Base-by-base conservation (phyloP, 2,888 invertebrate genomes). In the Molorchus minor region DNA sequence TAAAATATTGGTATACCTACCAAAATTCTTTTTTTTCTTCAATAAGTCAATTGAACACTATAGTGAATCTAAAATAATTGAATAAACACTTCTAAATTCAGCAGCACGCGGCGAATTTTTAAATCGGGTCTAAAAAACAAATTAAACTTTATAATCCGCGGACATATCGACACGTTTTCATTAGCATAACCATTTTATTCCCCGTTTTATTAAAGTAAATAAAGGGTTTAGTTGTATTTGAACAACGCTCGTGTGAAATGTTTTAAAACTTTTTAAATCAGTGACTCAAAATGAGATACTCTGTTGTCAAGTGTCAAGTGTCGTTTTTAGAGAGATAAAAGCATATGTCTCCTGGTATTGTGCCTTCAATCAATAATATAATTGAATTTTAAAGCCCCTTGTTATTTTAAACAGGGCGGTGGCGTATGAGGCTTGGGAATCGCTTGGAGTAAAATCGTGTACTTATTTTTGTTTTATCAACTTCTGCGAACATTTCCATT, bases 111-210 rank as follows among this genome's bases (percentile, higher is more conserved):
- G 56, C 52, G 3, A 40, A 46, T 56, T 62, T 64, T 61, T 64
- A 62, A 54, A 60, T 62, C 55, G 61, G 52, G 64, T 67, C 60
- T 56, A 56, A 65, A 65, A 67, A 65, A 62, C 60, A 68, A 67
- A 62, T 67, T 67, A 61, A 66, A 72, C 52, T 59, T 54, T 52
- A 58, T 68, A 69, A 72, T 69, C 69, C 67, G 52, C 40, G 43
- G 54, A 56, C 58, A 60, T 58, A 61, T 70, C 65, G 70, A 72
- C 72, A 72, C 72, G 72, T 70, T 72, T 64, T 64, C 59, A 70
- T 70, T 70, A 70, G 69, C 68, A 69, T 70, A 68, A 65, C 68
- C 60, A 69, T 67, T 68, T 71, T 65, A 65, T 68, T 61, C 64
- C 61, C 55, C 47, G 61, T 59, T 69, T 69, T 65, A 61, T 63